phyloP scores from a whole-genome alignment of 2,113 vertebrate species.

The Mixornis gularis region DNA sequence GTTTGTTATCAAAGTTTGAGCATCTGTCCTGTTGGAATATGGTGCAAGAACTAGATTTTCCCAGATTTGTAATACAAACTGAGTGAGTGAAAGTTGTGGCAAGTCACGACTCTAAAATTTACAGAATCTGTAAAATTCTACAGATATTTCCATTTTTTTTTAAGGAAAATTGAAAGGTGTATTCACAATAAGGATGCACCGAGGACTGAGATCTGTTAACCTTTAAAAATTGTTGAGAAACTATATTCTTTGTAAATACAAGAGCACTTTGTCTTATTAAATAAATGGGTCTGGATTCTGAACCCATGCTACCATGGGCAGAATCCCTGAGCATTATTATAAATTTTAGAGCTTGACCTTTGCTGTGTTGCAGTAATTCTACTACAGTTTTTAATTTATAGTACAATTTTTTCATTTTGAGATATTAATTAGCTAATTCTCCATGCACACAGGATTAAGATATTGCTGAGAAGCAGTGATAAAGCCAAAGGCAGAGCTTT shows the following conservation, averaged over 20 bases:
- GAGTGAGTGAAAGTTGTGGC: neutral
- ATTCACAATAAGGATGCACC: neutral
- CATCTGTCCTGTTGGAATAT: rapidly evolving
- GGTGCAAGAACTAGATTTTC: neutral
- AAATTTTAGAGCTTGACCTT: neutral
- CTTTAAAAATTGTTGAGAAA: neutral
- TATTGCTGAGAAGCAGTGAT: neutral
- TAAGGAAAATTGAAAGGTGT: neutral
- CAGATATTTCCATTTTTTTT: neutral
- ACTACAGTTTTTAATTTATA: neutral
- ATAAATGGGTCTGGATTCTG: neutral
- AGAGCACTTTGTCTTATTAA: neutral
- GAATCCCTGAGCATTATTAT: neutral
- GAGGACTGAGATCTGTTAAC: neutral
- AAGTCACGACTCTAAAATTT: neutral
- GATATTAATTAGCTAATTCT: neutral
- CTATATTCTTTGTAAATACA: neutral
- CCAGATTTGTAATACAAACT: neutral
- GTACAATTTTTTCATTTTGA: neutral
- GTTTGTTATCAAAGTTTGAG: neutral
- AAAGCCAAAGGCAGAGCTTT: neutral
- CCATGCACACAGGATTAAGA: neutral
- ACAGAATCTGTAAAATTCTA: neutral
- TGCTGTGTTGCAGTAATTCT: neutral
- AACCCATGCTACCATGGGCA: neutral